These are phyloP conservation scores for Dendropsophus ebraccatus DNA, from an alignment of 2,113 vertebrate genomes.

Conservation along the genomic window DNA sequence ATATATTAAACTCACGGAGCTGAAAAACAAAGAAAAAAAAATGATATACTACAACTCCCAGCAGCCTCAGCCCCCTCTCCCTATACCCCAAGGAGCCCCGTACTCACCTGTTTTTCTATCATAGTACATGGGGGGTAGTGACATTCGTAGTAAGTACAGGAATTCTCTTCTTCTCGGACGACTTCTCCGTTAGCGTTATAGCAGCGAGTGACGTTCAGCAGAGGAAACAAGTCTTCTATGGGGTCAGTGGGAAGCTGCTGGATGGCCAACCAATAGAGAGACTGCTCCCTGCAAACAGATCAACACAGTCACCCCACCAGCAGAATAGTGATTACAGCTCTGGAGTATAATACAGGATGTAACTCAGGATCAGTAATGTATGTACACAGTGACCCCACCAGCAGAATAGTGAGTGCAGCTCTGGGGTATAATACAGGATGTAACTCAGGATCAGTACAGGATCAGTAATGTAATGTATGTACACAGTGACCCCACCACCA, in stretches of 20 bases:
- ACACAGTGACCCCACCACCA: no score
- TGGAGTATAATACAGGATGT: neutral
- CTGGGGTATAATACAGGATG: neutral
- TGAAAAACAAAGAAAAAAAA: slow-evolving; percentile 55
- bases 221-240: slow-evolving; percentile 95
- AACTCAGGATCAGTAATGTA: neutral
- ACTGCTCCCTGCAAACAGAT: slow-evolving; percentile 85
- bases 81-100: neutral
- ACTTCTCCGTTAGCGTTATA: slow-evolving; percentile 98
- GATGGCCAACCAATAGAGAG: slow-evolving; percentile 96
- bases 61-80: no score
- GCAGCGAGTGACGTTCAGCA: slow-evolving; percentile 92
- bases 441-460: neutral
- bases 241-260: slow-evolving; percentile 97
- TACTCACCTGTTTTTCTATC: slow-evolving; percentile 93
- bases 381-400: neutral
- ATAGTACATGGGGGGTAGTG: slow-evolving; percentile 97
- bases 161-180: slow-evolving; percentile 96
- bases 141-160: slow-evolving; percentile 98
- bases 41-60: no score
- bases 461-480: no score
- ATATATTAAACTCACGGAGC: slow-evolving; percentile 96
- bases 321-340: slow-evolving; percentile 5
- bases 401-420: slow-evolving; percentile 8
- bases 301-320: neutral